A percentile compares a stretch with the other conserved stretches of the same genome.
phyloP scores from a whole-genome alignment of 2,888 invertebrate species.

The Andrena bicolor region DNA sequence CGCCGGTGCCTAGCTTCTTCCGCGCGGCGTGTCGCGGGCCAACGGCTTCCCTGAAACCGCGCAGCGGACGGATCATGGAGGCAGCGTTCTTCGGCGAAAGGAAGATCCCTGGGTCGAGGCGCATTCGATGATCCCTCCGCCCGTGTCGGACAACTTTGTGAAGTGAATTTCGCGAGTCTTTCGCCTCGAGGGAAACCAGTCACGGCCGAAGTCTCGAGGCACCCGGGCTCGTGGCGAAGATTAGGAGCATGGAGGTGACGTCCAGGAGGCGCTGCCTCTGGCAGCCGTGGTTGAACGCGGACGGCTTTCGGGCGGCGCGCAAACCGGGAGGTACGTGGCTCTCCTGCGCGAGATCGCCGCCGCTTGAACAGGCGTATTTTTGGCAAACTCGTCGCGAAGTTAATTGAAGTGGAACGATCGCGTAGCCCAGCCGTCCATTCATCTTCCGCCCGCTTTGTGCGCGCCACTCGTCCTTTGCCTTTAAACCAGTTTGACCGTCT shows the following conservation, averaged over 20 bases:
- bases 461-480: slow-evolving; percentile 68
- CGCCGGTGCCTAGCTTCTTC: not conserved
- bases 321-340: slow-evolving; percentile 75
- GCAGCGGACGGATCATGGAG: slow-evolving; percentile 41
- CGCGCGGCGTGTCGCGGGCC: not conserved
- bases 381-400: slow-evolving; percentile 47
- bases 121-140: slow-evolving; percentile 1
- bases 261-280: slow-evolving; percentile 78
- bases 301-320: slow-evolving; percentile 66
- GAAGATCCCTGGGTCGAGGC: slow-evolving; percentile 37
- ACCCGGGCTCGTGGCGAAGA: not conserved
- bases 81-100: slow-evolving; percentile 53
- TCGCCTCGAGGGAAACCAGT: not conserved
- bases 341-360: not conserved
- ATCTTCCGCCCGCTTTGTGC: slow-evolving; percentile 74
- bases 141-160: not conserved
- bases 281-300: slow-evolving; percentile 82
- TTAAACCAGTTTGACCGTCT: slow-evolving; percentile 80
- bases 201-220: not conserved
- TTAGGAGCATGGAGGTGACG: slow-evolving; percentile 76
- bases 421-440: slow-evolving; percentile 77
- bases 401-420: slow-evolving; percentile 62
- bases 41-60: slow-evolving; percentile 18
- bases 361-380: not conserved
- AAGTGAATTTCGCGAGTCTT: not conserved